Conservation (phyloP, 92 coral and sea anemone genomes). For the Zoanthus gigantus region DNA sequence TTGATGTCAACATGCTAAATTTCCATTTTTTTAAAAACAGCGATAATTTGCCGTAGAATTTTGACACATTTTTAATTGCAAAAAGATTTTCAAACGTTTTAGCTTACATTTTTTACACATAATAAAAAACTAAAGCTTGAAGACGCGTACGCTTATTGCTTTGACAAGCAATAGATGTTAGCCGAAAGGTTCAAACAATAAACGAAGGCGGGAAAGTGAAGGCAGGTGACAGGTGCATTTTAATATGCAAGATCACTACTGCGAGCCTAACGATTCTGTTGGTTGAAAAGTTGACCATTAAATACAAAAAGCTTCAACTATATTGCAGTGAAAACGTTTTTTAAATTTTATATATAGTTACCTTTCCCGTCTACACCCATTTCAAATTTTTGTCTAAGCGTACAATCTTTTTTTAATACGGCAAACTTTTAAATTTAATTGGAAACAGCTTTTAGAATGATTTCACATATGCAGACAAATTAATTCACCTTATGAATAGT, state of each 20-base stretch:
- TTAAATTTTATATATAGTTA: neutral
- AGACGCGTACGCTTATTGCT: neutral
- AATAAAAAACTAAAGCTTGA: slow-evolving; percentile 27
- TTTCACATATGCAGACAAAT: slow-evolving; percentile 31
- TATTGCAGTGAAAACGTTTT: neutral
- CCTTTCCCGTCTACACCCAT: neutral
- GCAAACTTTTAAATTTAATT: neutral
- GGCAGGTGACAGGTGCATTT: slow-evolving; percentile 17
- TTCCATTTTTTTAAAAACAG: slow-evolving; percentile 8
- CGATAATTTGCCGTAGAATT: neutral
- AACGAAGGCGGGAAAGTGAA: slow-evolving; percentile 21
- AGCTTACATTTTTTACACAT: slow-evolving; percentile 25
- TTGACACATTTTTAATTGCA: neutral
- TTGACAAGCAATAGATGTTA: slow-evolving; percentile 26
- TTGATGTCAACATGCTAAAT: slow-evolving; percentile 16
- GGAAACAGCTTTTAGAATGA: neutral
- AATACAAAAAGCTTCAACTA: neutral
- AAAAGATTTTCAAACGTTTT: neutral
- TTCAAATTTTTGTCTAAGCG: neutral
- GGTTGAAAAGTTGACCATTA: neutral
- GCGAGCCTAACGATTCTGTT: slow-evolving; percentile 2
- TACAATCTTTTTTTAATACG: neutral
- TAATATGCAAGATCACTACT: slow-evolving; percentile 19
- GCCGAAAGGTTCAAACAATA: slow-evolving; percentile 22
- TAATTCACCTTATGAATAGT: slow-evolving; percentile 33